Base-by-base conservation (phyloP, 2,113 vertebrate species). In the Smithornis capensis region DNA sequence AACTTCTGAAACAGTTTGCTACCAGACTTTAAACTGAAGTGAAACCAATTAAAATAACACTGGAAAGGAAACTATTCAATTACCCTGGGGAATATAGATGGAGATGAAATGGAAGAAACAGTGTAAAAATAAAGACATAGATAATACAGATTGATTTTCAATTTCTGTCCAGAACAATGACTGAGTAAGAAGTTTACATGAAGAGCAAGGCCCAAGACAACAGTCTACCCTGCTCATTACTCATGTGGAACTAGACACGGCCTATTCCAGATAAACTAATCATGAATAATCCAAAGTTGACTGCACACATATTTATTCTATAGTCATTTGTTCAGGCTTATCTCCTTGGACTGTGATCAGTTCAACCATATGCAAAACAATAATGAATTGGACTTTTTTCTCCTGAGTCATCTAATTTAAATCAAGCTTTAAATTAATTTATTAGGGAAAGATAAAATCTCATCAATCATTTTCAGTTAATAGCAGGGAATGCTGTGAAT, bases 361-460 rank as follows among this genome's bases (percentile, higher is more conserved):
- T 75, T 95, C 69, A 90, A 81, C 87, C 79, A 69, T 89, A 95
- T 63, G 79, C 64, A 95, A 95, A 96, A 78, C 55, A 90, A 79
- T 78, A 96, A 96, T 94, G 64, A 93, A 87, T 81, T 90, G 35
- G 33, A 64, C 19, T 19, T 64, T 80, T 94, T 97, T 96, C 75
- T 93, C 85, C 67, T 78, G 87, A 38, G 69, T 85, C 95, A 95
- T 86, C 65, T 90, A 89, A 95, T 95, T 85, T 84, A 86, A 96
- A 93, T 91, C 64, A 89, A 93, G 29, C 12, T 71, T 44, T 87
- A 93, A 89, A 81, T 92, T 87, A 96, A 94, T 74, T 60, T 95
- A 71, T 91, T 91, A 92, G 33, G 31, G 40, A 74, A 87, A 81
- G 44, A 89, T 71, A 94, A 75, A 89, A 92, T 82, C 60, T 85